Evolutionary conservation across 2,888 invertebrate genomes (phyloP).

Genomic region (Dicyrtomina minuta): DNA sequence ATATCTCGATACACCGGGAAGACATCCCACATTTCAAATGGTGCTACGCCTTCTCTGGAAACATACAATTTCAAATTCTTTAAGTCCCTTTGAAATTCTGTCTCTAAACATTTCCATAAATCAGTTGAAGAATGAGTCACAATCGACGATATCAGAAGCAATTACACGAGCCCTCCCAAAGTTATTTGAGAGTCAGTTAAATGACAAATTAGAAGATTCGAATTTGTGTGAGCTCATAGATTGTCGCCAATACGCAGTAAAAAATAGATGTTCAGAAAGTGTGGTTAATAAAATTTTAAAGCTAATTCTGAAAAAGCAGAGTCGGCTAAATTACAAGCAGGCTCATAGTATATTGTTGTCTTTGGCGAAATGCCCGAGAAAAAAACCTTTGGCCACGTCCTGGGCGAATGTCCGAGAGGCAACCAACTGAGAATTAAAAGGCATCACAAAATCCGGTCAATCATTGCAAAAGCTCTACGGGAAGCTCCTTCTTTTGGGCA

Average conservation of each 20-base stretch:
- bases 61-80: constrained; percentile 64
- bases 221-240: constrained; percentile 62
- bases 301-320: constrained; percentile 55
- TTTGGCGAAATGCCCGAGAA: too few species aligned
- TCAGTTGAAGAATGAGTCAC: constrained; percentile 26
- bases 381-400: too few species aligned
- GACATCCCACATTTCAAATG: constrained; percentile 65
- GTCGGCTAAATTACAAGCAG: constrained; percentile 57
- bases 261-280: constrained; percentile 60
- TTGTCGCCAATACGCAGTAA: constrained; percentile 62
- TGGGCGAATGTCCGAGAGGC: too few species aligned
- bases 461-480: too few species aligned
- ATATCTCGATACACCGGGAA: constrained; percentile 63
- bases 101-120: constrained; percentile 65
- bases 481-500: too few species aligned
- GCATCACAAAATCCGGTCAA: too few species aligned
- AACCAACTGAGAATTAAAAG: too few species aligned
- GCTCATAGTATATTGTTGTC: constrained; percentile 63
- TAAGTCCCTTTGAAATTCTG: constrained; percentile 65
- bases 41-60: constrained; percentile 66
- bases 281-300: constrained; percentile 62
- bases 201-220: constrained; percentile 62
- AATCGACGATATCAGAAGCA: constrained; percentile 64
- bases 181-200: constrained; percentile 67
- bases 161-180: constrained; percentile 67